Base-by-base conservation (phyloP, 2,888 invertebrate genomes). In the Athalia rosae region DNA sequence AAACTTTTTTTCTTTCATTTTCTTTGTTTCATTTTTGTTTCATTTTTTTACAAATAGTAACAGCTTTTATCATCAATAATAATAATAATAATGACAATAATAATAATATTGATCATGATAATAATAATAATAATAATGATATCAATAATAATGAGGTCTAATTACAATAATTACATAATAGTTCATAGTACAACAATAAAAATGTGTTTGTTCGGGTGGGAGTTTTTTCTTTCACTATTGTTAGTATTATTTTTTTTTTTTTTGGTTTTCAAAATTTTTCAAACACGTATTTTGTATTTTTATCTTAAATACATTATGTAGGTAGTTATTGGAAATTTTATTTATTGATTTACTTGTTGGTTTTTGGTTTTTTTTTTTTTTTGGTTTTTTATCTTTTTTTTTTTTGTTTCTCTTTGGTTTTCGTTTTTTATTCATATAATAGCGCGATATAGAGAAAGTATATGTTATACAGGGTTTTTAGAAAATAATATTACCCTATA, bases 161-260 rank as follows among this genome's bases (percentile, higher is more conserved):
- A 88, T 89, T 89, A 89, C 89, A 89, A 87, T 89, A 89, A 89
- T 89, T 89, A 89, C 88, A 88, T 84, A 85, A 87, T 87, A 87
- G 85, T 87, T 84, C 87, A 89, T 88, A 81, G 81, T 87, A 86
- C 88, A 89, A 89, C 89, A 88, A 89, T 89, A 86, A 87, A 86
- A 88, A 87, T 50, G 48, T 67, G 5, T 11, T 63, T 8, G n/a
- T 28, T 9, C 61, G 9, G 61, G 8, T 62, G 28, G 28, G 28
- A 0, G 28, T 28, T 28, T 28, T 2, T 28, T 28, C 28, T 28
- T 28, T 81, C 87, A 2, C 28, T 28, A 2, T 28, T 28, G n/a
- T n/a, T n/a, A n/a, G n/a, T n/a, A n/a, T 28, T 2, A n/a, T n/a
- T 28, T 28, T 28, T 85, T 28, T 28, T 28, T 28, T 2, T 28